Evolutionary conservation across 2,797 vertebrate genomes (phyloP), one percentile per base, ranked within the genome.

Genomic region (Crypturellus tataupa): DNA sequence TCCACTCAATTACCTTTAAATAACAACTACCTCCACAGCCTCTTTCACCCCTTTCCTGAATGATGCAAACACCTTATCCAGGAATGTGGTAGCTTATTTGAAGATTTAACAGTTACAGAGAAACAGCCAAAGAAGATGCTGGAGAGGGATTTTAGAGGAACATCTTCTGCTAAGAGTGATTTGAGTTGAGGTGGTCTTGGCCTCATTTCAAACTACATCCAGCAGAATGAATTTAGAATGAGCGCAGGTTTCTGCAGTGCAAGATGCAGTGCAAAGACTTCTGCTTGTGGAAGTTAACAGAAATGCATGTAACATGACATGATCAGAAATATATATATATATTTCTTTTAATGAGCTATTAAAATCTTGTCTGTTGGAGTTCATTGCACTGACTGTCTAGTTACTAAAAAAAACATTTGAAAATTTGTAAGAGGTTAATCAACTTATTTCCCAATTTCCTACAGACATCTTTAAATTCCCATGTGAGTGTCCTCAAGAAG

Each of bases 1-100:
- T 96, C 80, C 73, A 91, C 78, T 86, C 92, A 87, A 87, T 95
- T 95, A 95, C 71, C 82, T 94, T 85, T 92, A 86, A 90, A 81
- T 93, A 95, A 96, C 46, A 94, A 58, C 91, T 62, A 59, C 76
- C 75, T 95, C 71, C 84, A 56, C 44, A n/a, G 70, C 39, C 70
- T 75, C 62, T 77, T 96, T 93, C 80, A 90, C 81, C 67, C 20
- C n/a, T 23, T 81, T 94, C 59, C 85, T 27, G 63, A 92, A 81
- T 96, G 92, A 84, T 76, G 94, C 42, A 59, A 31, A 87, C 1
- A 33, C 53, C 8, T 6, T 78, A 92, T 91, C 27, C 59, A 72
- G 67, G 40, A 83, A 80, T 82, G 85, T 19, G 14, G 35, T 69
- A 24, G 49, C 49, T 89, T 96, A 78, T 1, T 92, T 86, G 65